These are phyloP conservation scores for Caenorhabditis japonica DNA, from an alignment of 2,888 invertebrate species.

Conservation along the genomic window DNA sequence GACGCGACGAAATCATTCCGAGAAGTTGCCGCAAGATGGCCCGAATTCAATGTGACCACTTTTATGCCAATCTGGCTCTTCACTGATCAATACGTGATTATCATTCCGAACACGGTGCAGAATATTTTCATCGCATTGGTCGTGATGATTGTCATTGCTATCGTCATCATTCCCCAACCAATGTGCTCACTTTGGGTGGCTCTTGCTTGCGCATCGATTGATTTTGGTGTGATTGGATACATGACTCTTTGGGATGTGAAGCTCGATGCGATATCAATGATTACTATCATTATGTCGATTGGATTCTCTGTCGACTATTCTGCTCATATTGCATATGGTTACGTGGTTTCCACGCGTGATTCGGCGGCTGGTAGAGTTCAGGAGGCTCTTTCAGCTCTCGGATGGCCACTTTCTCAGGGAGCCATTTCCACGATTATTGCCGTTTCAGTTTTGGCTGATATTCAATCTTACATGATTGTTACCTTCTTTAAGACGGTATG, in stretches of 20 bases:
- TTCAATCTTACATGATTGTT: conserved; percentile 92
- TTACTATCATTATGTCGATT: conserved; percentile 90
- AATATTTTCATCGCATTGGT: conserved; percentile 73
- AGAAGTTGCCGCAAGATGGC: conserved; percentile 67
- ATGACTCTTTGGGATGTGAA: conserved; percentile 96
- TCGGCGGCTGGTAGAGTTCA: conserved; percentile 80
- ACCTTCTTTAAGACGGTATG: conserved; percentile 93
- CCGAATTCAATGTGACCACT: conserved; percentile 76
- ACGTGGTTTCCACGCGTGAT: conserved; percentile 69
- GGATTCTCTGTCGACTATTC: conserved; percentile 96
- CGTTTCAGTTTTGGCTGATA: conserved; percentile 87
- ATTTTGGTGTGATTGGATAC: conserved; percentile 92
- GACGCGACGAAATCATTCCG: conserved; percentile 73
- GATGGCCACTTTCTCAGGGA: conserved; percentile 86
- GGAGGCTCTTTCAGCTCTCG: conserved; percentile 89
- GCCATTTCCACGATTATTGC: conserved; percentile 91
- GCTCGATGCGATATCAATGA: conserved; percentile 84
- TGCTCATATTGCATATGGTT: conserved; percentile 80
- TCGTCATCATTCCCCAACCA: conserved; percentile 90
- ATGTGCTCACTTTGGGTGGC: conserved; percentile 94
- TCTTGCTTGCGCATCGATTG: conserved; percentile 92
- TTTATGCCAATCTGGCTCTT: conserved; percentile 78
- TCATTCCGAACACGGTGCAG: conserved; percentile 77
- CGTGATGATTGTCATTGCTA: conserved; percentile 93
- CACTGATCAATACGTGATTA: conserved; percentile 77